Evolutionary conservation across 37 sponge, comb jelly and placozoan genomes (phyloP).

Genomic region (Aphrocallistes beatrix): DNA sequence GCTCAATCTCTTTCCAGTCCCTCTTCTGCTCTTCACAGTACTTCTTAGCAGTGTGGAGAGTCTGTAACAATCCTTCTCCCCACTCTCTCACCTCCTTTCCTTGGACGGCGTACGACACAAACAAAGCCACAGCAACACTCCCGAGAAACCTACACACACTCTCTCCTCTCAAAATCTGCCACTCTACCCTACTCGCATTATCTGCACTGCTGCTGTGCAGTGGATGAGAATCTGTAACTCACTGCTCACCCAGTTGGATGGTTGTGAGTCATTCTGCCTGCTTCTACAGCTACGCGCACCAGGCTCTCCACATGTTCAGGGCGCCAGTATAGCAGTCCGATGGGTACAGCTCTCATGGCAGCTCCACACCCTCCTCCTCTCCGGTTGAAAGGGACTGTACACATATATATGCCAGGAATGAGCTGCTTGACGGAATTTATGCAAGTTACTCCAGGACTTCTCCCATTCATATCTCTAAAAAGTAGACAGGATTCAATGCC

Average conservation of each 20-base stretch:
- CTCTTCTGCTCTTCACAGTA: conserved; percentile 38
- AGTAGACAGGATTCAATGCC: too few species aligned
- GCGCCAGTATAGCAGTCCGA: conserved; percentile 26
- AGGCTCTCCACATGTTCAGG: conserved; percentile 34
- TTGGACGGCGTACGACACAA: conserved; percentile 27
- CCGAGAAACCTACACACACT: conserved; percentile 25
- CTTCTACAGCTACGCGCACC: conserved; percentile 28
- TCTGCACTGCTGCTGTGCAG: too few species aligned
- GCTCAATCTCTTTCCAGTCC: conserved; percentile 41
- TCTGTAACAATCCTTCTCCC: conserved; percentile 20
- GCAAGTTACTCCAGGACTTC: conserved; percentile 28
- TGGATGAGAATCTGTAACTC: too few species aligned
- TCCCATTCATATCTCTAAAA: conserved; percentile 33
- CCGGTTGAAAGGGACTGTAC: conserved; percentile 25
- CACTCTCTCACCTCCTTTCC: conserved; percentile 14
- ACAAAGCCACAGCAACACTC: conserved; percentile 31
- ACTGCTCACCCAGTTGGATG: conserved; percentile 29
- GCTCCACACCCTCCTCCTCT: conserved; percentile 36
- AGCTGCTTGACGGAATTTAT: conserved; percentile 12
- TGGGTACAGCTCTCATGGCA: conserved; percentile 38
- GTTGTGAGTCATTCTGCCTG: conserved; percentile 49
- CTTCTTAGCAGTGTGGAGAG: conserved; percentile 8
- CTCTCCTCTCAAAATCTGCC: too few species aligned
- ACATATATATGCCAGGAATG: conserved; percentile 27
- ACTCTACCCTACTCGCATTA: too few species aligned